Evolutionary conservation across 2,113 vertebrate genomes (phyloP), one percentile per base, ranked within the genome.

Genomic region (Phyllostomus discolor): DNA sequence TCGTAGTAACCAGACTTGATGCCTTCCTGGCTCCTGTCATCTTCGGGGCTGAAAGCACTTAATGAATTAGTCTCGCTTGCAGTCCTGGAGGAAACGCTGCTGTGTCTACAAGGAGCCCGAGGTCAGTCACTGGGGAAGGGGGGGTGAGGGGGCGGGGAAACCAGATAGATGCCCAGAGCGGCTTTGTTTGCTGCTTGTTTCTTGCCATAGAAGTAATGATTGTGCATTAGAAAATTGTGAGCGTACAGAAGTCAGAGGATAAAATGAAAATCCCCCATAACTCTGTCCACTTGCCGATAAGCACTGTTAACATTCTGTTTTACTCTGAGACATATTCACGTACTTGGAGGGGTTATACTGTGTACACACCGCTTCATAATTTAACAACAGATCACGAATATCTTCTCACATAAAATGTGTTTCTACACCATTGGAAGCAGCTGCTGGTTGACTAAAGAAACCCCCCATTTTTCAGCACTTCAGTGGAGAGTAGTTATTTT

Each of bases 1-100:
- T 95, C 88, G 8, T 88, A 52, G 96, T 96, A 97, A 98, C 96
- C 43, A 97, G 97, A 86, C 96, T 96, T 96, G 91, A 97, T 97
- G 97, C 82, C 95, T 95, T 98, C 97, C 97, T 97, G 97, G 94
- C 82, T 97, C 93, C 90, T 97, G 96, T 97, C 96, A 97, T 96
- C 90, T 91, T 91, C 7, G 2, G 90, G 67, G 52, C 88, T 67
- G 92, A 92, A 89, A 79, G 95, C 96, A 96, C 92, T 96, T 98
- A 97, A 97, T 96, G 94, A 96, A 97, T 98, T 96, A 87, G 95
- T 97, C 96, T 96, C 52, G 28, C 96, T 96, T 73, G 88, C 64
- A 81, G 85, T 73, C 76, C 85, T 54, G 84, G 88, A 92, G 88
- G 82, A 88, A 95, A 91, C 31, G 64, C 67, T 57, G 84, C 84